Base-by-base conservation (phyloP, 2,113 vertebrate species). In the Zootoca vivipara region DNA sequence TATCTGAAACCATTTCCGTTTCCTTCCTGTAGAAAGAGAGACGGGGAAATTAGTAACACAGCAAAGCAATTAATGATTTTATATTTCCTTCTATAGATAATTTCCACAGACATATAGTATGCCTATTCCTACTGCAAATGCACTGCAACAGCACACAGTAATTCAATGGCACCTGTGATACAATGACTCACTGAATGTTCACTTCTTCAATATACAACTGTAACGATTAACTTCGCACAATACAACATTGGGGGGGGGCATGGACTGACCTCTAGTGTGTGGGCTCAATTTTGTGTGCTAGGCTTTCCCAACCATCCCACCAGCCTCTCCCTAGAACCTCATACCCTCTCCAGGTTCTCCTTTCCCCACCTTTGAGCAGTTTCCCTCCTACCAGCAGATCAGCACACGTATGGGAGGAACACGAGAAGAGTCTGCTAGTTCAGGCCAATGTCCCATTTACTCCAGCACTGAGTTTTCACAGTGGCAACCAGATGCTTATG, bases 1-100 rank as follows among this genome's bases (percentile, higher is more conserved):
- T 94, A 99, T 98, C 96, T 98, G 99, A 97, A 99, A 99, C 99
- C 99, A 99, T 96, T 99, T 98, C 97, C 99, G 98, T 98, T 99
- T 99, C 96, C 99, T 98, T 96, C 99, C 99, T 99, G 97, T 80
- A 78, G 95, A 94, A 30, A 97, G 73, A 94, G 90, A 92, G 88
- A 92, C 38, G 40, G 83, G 93, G 93, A 90, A 87, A 89, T 84
- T 0, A 85, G 42, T 78, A 82, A 30, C 79, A 89, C 38, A 81
- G 73, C 8, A 81, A 56, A 22, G 8, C 0, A 0, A 7, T 1
- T 77, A 7, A 38, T 85, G 30, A 82, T 24, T 67, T 72, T 75
- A 80, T 24, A 26, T 0, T 15, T 22, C 56, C 16, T 24, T 24
- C 67, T 0, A 22, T 40, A 10, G 6, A 77, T 16, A 12, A 83